These are phyloP conservation scores for Biston stratarius DNA, from an alignment of 2,888 invertebrate genomes.

Conservation along the genomic window DNA sequence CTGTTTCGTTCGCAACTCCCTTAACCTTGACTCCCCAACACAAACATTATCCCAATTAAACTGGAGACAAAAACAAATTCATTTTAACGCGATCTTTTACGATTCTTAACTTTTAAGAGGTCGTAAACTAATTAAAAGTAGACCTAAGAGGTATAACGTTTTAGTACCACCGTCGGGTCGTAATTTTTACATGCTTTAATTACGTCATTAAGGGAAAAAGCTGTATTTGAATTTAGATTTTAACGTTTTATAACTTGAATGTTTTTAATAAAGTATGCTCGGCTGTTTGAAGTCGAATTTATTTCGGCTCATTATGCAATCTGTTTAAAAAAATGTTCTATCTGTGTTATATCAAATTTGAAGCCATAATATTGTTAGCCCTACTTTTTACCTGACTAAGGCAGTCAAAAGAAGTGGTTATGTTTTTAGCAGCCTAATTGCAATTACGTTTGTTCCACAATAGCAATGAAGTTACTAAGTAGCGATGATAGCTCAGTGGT, in stretches of 20 bases:
- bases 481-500: no score
- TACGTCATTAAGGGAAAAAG: conserved; percentile 31
- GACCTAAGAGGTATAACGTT: conserved; percentile 42
- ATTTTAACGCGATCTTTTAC: conserved; percentile 42
- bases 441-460: no score
- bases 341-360: background rate
- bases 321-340: background rate
- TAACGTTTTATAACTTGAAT: conserved; percentile 14
- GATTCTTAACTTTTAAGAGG: conserved; percentile 45
- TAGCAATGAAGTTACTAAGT: no score
- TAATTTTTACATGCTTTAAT: conserved; percentile 44
- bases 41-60: conserved; percentile 30
- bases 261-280: conserved; percentile 9
- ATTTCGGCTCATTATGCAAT: background rate
- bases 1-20: background rate
- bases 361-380: background rate
- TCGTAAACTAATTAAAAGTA: conserved; percentile 51
- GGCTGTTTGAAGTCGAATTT: background rate
- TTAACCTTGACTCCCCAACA: conserved; percentile 10
- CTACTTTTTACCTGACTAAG: background rate
- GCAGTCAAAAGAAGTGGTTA: no score
- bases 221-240: conserved; percentile 29
- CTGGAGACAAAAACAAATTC: conserved; percentile 33
- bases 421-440: no score
- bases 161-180: conserved; percentile 30